phyloP scores from a whole-genome alignment of 2,888 invertebrate genomes.

The Drosophila nigritarsus region DNA sequence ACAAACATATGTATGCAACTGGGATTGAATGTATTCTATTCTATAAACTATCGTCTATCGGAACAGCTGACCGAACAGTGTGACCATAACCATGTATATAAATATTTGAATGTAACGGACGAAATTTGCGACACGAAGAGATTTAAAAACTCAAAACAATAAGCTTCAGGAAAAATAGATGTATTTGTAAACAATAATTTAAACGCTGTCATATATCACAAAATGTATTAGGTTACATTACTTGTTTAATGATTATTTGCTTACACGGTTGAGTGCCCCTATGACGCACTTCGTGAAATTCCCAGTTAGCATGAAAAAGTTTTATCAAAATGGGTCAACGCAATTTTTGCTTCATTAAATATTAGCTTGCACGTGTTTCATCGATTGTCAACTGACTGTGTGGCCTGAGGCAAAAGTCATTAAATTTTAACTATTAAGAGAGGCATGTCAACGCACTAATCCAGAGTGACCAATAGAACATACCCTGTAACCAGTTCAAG shows the following conservation, averaged over 20 bases:
- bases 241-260: neutral
- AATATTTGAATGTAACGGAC: conserved; percentile 14
- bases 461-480: neutral
- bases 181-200: neutral
- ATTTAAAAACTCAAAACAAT: neutral
- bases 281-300: conserved; percentile 1
- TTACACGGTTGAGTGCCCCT: conserved; percentile 7
- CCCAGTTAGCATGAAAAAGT: conserved; percentile 4
- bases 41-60: conserved; percentile 40
- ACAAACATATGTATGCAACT: conserved; percentile 29
- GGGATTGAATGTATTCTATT: conserved; percentile 2
- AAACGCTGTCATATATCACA: too few species aligned
- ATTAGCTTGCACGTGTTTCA: conserved; percentile 9
- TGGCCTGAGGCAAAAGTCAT: conserved; percentile 1
- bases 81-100: conserved; percentile 1
- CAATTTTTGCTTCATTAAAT: conserved; percentile 12
- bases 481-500: neutral
- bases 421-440: conserved; percentile 11
- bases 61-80: conserved; percentile 10
- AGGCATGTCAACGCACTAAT: neutral
- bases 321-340: conserved; percentile 16
- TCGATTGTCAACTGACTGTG: conserved; percentile 1
- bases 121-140: neutral
- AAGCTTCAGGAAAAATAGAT: neutral
- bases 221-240: neutral